Evolutionary conservation across 2,113 vertebrate genomes (phyloP), one percentile per base, ranked within the genome.

Genomic region (Sorex araneus): DNA sequence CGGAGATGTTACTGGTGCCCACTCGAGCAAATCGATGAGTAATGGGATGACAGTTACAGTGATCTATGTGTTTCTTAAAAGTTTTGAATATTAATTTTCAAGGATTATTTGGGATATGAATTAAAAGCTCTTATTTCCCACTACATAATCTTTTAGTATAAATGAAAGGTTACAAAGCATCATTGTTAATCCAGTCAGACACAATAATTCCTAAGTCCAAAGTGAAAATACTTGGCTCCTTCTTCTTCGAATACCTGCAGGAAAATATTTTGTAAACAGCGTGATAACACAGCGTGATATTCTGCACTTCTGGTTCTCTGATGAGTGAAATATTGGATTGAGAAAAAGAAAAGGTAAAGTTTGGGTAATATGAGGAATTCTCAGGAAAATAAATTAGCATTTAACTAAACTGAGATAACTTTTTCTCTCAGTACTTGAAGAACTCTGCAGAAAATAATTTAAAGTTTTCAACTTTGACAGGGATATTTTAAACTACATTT

Each of bases 361-460:
- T 89, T 70, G 64, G 86, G 57, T 80, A 80, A 84, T 16, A 67
- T 27, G 28, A 87, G 54, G 32, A 84, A 89, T 87, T 18, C 21
- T n/a, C 28, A 66, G n/a, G 47, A 90, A 93, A 84, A 91, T 36
- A 84, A 79, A 95, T 77, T 67, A 87, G 36, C 34, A 63, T 77
- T 73, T 78, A 67, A 23, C 32, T 89, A 87, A 77, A 57, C 30
- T 73, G 23, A 54, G 19, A 92, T 89, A 91, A 83, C 43, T 50
- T 50, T 28, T 82, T 36, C 57, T 60, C 18, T 60, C 28, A 73
- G 74, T 60, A 67, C 21, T 63, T 23, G 32, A 87, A 90, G 36
- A 89, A 8, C 23, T 93, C 73, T 84, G 43, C 27, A 92, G 50
- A 92, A 90, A 95, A 90, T 71, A 32, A 89, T 76, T 74, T 82